Conservation (phyloP, 2,113 vertebrate species). For the Ia io region DNA sequence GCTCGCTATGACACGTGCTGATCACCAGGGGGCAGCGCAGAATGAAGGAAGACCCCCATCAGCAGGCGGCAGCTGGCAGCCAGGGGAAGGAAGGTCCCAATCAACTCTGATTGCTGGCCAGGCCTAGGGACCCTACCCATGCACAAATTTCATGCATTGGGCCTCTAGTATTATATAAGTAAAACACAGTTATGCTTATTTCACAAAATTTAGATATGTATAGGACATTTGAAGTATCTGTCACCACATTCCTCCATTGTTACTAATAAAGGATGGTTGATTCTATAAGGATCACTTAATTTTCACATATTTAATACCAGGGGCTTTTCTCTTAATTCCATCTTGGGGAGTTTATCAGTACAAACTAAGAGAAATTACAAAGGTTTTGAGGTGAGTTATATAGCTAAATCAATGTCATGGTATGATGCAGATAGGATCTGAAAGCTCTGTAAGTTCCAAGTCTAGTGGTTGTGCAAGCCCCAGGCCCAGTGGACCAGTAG, state of each 20-base stretch:
- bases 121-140: no score
- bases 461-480: neutral
- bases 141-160: no score
- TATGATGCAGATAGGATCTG: neutral
- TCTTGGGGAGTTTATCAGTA: neutral
- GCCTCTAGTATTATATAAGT: neutral
- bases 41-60: no score
- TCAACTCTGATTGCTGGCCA: no score
- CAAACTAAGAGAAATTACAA: neutral
- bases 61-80: no score
- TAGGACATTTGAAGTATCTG: neutral
- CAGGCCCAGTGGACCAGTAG: no score
- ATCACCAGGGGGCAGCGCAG: no score
- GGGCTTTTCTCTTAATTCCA: neutral
- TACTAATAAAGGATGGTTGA: neutral
- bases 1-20: fast-evolving
- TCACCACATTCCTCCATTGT: neutral
- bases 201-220: neutral
- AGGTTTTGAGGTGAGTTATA: neutral
- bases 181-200: neutral
- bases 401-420: neutral
- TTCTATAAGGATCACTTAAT: neutral
- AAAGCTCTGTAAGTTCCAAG: neutral
- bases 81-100: no score
- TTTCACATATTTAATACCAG: neutral